phyloP scores from a whole-genome alignment of 2,113 vertebrate species.

The Cricetomys ansorgei region DNA sequence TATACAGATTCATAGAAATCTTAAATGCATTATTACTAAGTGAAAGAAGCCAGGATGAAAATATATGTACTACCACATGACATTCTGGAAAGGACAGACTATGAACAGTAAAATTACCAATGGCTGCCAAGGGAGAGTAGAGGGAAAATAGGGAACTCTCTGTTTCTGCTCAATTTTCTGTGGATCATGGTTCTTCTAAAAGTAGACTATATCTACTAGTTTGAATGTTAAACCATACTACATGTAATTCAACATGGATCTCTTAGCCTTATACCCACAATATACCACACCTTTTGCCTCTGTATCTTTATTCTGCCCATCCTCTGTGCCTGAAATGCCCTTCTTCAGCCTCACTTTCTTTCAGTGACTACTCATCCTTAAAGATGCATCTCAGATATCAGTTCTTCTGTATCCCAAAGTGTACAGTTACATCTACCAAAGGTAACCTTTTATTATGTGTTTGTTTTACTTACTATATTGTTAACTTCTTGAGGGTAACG shows the following conservation, averaged over 20 bases:
- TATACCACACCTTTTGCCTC: not conserved
- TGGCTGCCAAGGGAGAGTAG: not conserved
- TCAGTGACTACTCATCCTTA: constrained; percentile 20
- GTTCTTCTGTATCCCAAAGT: not conserved
- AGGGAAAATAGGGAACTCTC: not conserved
- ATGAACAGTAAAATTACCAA: constrained; percentile 1
- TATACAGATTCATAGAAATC: not conserved
- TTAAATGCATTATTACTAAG: constrained; percentile 23
- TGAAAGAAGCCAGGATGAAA: constrained; percentile 42
- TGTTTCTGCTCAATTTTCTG: constrained; percentile 45
- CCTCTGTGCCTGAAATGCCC: not conserved
- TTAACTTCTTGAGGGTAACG: constrained; percentile 25
- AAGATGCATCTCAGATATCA: not conserved
- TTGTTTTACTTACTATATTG: not conserved
- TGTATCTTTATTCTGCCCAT: not conserved
- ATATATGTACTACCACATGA: not conserved
- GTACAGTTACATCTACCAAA: not conserved
- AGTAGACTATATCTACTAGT: not conserved
- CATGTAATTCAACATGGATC: not conserved
- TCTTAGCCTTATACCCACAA: not conserved
- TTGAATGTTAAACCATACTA: constrained; percentile 31
- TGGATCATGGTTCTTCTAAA: constrained; percentile 19
- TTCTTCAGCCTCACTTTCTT: not conserved
- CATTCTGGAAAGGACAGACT: constrained; percentile 33
- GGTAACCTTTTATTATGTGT: constrained; percentile 22